These are phyloP conservation scores for Doryteuthis pealeii DNA, from an alignment of 1,140 invertebrate species.

Conservation along the genomic window DNA sequence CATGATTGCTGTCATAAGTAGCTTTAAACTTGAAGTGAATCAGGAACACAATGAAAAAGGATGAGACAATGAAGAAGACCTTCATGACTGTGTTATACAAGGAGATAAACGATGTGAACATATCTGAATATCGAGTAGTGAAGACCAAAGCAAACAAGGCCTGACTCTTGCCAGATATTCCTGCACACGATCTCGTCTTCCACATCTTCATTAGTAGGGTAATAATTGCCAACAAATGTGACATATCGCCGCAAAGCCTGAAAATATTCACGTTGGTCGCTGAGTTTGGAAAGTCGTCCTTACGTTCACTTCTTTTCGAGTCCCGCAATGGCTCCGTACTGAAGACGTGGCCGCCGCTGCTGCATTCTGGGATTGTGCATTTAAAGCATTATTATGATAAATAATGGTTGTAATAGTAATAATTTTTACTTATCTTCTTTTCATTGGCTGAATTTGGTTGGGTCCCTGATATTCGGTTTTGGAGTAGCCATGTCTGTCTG, in stretches of 20 bases:
- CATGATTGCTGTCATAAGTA: slow-evolving; percentile 96
- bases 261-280: slow-evolving; percentile 66
- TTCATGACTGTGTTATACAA: slow-evolving; percentile 98
- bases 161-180: slow-evolving; percentile 97
- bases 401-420: no score
- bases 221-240: slow-evolving; percentile 94
- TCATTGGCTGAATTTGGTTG: no score
- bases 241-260: slow-evolving; percentile 90
- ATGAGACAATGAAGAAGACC: slow-evolving; percentile 87
- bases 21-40: slow-evolving; percentile 97
- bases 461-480: no score
- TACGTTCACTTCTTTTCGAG: not conserved
- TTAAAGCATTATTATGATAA: no score
- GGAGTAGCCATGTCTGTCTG: no score
- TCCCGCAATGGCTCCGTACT: not conserved
- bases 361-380: no score
- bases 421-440: no score
- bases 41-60: slow-evolving; percentile 88
- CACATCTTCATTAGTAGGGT: slow-evolving; percentile 96
- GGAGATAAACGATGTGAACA: slow-evolving; percentile 93
- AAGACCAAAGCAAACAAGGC: slow-evolving; percentile 96
- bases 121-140: slow-evolving; percentile 91
- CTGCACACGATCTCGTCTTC: slow-evolving; percentile 98
- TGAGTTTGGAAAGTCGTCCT: not conserved
- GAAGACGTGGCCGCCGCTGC: not conserved